A percentile compares a stretch with the other conserved stretches of the same genome.
These are phyloP conservation scores for Drosophila seclusa DNA, from an alignment of 2,888 invertebrate genomes.

Conservation along the genomic window DNA sequence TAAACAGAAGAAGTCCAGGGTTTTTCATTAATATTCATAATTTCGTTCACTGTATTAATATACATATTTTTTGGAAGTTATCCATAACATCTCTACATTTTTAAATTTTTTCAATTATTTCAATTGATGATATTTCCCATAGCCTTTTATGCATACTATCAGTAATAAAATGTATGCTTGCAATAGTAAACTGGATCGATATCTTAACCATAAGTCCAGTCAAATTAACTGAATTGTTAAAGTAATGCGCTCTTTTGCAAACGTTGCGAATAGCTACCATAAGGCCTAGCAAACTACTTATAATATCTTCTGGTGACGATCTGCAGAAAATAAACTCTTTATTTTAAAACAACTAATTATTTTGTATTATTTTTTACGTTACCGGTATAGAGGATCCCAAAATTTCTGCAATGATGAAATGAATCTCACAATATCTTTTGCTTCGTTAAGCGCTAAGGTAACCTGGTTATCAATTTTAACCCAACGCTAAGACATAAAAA, in stretches of 20 bases:
- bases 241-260: conserved; percentile 92
- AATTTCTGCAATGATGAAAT: conserved; percentile 93
- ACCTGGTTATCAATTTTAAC: conserved; percentile 90
- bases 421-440: conserved; percentile 94
- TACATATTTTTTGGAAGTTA: conserved; percentile 85
- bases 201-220: conserved; percentile 93
- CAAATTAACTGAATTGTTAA: conserved; percentile 92
- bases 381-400: conserved; percentile 92
- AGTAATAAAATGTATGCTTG: conserved; percentile 92
- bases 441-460: conserved; percentile 91
- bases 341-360: not conserved
- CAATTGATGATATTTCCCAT: conserved; percentile 89
- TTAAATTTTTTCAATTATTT: conserved; percentile 90
- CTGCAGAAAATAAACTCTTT: conserved; percentile 38
- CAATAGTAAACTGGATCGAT: conserved; percentile 94
- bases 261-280: conserved; percentile 93
- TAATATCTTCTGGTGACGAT: conserved; percentile 76
- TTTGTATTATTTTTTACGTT: conserved; percentile 26
- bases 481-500: conserved; percentile 89
- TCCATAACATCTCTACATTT: conserved; percentile 85
- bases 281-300: conserved; percentile 87
- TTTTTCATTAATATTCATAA: conserved; percentile 89
- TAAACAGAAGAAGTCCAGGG: conserved; percentile 94
- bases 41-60: conserved; percentile 88
- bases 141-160: conserved; percentile 88